A percentile compares a stretch with the other conserved stretches of the same genome.
These are phyloP conservation scores for Calameuta pallipes DNA, from an alignment of 2,888 invertebrate genomes.

Conservation along the genomic window DNA sequence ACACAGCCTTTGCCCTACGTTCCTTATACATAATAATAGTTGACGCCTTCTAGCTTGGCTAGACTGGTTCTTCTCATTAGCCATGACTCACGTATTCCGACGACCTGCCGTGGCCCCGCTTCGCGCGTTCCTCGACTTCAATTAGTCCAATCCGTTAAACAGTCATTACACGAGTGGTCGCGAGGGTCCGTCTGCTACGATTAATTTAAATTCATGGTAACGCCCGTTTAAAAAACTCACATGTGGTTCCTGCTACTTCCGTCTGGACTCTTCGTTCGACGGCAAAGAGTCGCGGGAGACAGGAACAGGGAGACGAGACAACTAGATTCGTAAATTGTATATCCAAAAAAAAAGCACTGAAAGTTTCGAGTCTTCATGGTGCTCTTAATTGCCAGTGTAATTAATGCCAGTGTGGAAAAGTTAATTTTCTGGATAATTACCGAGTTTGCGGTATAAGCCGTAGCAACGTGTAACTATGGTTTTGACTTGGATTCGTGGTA, in stretches of 20 bases:
- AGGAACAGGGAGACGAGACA: background rate
- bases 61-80: background rate
- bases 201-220: background rate
- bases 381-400: slow-evolving; percentile 32
- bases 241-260: background rate
- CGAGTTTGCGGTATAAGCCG: background rate
- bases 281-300: background rate
- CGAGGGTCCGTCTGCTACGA: background rate
- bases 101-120: background rate
- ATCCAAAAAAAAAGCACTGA: background rate
- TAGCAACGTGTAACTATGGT: background rate
- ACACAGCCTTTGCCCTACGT: background rate
- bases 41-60: background rate
- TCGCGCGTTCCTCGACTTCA: background rate
- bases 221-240: background rate
- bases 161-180: background rate
- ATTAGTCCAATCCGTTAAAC: background rate
- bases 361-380: background rate
- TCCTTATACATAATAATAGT: background rate
- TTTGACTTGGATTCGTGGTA: background rate
- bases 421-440: background rate
- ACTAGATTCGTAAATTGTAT: background rate
- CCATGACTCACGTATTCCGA: background rate
- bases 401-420: slow-evolving; percentile 22
- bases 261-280: background rate